These are phyloP conservation scores for Crepidodera aurea DNA, from an alignment of 2,888 invertebrate species.

Conservation along the genomic window DNA sequence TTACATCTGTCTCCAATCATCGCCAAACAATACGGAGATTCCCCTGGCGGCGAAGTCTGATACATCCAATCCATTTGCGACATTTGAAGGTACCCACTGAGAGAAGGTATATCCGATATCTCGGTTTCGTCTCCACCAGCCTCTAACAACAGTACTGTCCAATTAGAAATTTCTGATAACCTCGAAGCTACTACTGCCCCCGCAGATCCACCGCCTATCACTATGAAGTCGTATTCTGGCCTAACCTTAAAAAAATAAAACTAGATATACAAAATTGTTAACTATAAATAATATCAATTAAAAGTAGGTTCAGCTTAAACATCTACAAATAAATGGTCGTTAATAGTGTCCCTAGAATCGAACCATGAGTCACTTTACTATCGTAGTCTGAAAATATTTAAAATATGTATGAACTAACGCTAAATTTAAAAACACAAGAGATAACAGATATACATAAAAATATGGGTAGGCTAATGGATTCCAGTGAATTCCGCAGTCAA, in stretches of 20 bases:
- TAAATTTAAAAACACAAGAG: too few species aligned
- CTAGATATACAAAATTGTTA: neutral
- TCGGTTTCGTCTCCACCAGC: conserved; percentile 90
- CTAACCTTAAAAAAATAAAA: conserved; percentile 66
- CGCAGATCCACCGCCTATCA: conserved; percentile 89
- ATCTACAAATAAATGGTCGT: too few species aligned
- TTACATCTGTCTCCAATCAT: conserved; percentile 89
- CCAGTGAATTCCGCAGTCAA: too few species aligned
- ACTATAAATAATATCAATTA: neutral
- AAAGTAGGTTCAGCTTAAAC: neutral
- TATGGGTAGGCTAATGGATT: too few species aligned
- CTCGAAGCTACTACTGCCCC: conserved; percentile 89
- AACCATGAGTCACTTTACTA: too few species aligned
- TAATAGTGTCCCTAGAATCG: too few species aligned
- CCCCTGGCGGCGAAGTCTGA: conserved; percentile 81
- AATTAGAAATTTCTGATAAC: conserved; percentile 80
- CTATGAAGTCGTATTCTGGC: conserved; percentile 84
- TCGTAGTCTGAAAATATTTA: too few species aligned
- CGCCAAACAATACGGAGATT: conserved; percentile 83
- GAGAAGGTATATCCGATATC: conserved; percentile 85
- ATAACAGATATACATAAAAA: too few species aligned
- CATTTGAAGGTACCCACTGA: conserved; percentile 85
- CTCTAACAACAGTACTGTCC: conserved; percentile 84
- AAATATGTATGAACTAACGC: too few species aligned
- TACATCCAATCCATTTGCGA: conserved; percentile 93